Conservation (phyloP, 2,797 vertebrate genomes). For the Hippoglossus hippoglossus region DNA sequence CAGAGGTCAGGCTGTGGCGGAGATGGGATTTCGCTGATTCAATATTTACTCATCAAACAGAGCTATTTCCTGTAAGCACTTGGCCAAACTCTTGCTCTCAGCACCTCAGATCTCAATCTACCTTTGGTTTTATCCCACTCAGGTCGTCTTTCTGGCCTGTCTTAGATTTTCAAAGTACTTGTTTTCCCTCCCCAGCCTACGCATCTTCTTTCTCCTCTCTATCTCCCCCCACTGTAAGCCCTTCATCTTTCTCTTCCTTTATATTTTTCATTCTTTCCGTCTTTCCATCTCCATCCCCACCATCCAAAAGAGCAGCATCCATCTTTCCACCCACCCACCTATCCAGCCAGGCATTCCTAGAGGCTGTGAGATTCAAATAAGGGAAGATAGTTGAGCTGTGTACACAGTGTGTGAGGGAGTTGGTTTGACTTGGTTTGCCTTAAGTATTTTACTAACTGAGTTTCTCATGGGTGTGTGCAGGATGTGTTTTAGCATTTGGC, state of each 20-base stretch:
- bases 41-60: constrained; percentile 82
- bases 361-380: constrained; percentile 19
- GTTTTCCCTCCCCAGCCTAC: constrained; percentile 10
- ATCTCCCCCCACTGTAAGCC: neutral
- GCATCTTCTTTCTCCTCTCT: constrained; percentile 2
- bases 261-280: neutral
- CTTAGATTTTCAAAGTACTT: constrained; percentile 14
- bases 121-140: constrained; percentile 19
- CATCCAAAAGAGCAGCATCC: constrained; percentile 24
- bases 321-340: constrained; percentile 19
- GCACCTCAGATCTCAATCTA: constrained; percentile 30
- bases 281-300: constrained; percentile 1
- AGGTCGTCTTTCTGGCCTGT: neutral
- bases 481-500: constrained; percentile 59
- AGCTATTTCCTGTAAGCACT: constrained; percentile 79
- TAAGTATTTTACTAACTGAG: constrained; percentile 31
- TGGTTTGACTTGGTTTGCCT: constrained; percentile 61
- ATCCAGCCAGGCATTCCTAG: neutral
- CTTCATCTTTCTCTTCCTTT: constrained; percentile 2
- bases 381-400: constrained; percentile 69
- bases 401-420: constrained; percentile 46
- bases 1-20: constrained; percentile 54
- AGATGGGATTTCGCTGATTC: constrained; percentile 77
- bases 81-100: constrained; percentile 58
- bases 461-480: constrained; percentile 58